Conservation (phyloP, 2,888 invertebrate genomes). For the Drosophila neonasuta region DNA sequence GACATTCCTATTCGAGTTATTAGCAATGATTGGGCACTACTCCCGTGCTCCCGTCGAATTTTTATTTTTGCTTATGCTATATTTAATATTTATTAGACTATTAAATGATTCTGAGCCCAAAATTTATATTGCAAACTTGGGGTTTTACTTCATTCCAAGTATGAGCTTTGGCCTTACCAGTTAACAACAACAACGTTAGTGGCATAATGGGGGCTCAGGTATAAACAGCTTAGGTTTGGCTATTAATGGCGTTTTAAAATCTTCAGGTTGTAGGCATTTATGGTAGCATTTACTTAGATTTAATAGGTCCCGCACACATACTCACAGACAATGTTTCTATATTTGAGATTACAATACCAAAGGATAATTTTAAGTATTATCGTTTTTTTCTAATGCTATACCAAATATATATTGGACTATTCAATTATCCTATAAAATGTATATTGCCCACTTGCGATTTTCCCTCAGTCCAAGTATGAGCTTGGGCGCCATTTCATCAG, state of each 20-base stretch:
- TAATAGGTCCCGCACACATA: not conserved
- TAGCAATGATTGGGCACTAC: too few relatives aligned
- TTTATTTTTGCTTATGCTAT: not conserved
- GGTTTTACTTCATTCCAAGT: too few relatives aligned
- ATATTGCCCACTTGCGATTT: constrained; percentile 4
- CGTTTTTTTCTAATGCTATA: constrained; percentile 40
- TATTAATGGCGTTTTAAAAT: too few relatives aligned
- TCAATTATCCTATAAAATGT: not conserved
- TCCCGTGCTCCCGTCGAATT: not conserved
- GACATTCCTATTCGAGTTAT: too few relatives aligned
- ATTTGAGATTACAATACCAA: not conserved
- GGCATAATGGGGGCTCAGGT: too few relatives aligned
- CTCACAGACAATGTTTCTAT: not conserved
- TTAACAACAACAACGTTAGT: too few relatives aligned
- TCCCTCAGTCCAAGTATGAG: constrained; percentile 65
- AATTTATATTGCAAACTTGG: too few relatives aligned
- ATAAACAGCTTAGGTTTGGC: too few relatives aligned
- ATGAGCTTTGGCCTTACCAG: too few relatives aligned
- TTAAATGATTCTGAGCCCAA: too few relatives aligned
- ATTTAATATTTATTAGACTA: too few relatives aligned
- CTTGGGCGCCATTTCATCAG: constrained; percentile 56
- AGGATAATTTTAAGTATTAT: constrained; percentile 3
- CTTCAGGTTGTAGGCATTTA: too few relatives aligned
- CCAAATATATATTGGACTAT: constrained; percentile 34
- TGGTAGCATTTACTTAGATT: not conserved